Evolutionary conservation across 2,113 vertebrate species (phyloP), one percentile per base, ranked within the genome.

Genomic region (Stictonetta naevosa): DNA sequence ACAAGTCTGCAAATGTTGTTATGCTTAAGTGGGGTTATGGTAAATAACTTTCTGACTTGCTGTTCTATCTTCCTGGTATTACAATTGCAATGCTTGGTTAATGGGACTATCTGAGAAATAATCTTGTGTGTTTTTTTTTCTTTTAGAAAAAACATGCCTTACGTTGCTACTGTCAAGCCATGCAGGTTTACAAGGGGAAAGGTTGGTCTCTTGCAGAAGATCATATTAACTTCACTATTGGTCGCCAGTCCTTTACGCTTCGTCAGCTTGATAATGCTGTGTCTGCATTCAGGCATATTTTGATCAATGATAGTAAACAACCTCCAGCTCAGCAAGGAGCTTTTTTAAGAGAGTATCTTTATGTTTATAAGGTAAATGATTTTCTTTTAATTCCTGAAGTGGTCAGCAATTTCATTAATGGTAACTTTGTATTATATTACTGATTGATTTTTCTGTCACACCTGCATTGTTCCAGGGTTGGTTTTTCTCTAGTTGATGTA

Each of bases 201-300:
- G 99, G 99, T 85, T 99, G 99, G 99, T 99, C 99, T 87, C 97
- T 99, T 64, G 99, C 99, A 33, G 99, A 99, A 92, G 99, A 99
- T 95, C 99, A 99, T 74, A 99, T 99, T 94, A 99, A 99, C 97
- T 99, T 99, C 96, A 99, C 99, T 34, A 99, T 99, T 22, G 99
- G 99, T 2, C 99, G 99, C 8, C 99, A 99, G 97, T 99, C 99
- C 38, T 99, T 99, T 68, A 99, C 99, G 0, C 98, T 99, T 50
- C 97, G 97, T 21, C 99, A 99, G 75, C 96, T 98, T 26, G 99
- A 99, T 67, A 99, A 98, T 26, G 99, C 99, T 4, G 98, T 99
- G 22, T 98, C 97, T 38, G 99, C 99, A 66, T 99, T 99, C 95
- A 98, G 98, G 79, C 99, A 99, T 96, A 99, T 99, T 97, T 97